Conservation (phyloP, 2,113 vertebrate species). For the Percina caprodes region DNA sequence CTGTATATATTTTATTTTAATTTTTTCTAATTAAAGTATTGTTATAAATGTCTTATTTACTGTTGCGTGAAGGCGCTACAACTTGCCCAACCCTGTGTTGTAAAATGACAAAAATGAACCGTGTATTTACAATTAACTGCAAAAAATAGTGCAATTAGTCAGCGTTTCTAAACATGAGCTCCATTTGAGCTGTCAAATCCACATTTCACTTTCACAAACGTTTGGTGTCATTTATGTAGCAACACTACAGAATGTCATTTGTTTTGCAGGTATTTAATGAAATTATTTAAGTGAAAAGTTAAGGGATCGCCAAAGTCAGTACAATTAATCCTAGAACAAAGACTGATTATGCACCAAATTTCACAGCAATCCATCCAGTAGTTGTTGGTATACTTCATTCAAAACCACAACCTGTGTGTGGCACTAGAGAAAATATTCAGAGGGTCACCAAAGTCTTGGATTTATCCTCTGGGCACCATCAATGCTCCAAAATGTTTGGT, state of each 20-base stretch:
- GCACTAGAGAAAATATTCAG: not conserved
- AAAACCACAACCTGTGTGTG: not conserved
- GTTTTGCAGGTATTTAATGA: not conserved
- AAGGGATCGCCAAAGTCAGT: not conserved
- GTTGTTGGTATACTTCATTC: not conserved
- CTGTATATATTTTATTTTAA: too few species aligned
- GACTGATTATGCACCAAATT: too few species aligned
- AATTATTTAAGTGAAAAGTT: too few species aligned
- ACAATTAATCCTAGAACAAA: not conserved
- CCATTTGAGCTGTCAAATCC: not conserved
- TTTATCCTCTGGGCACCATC: not conserved
- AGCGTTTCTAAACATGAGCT: not conserved
- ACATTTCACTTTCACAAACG: not conserved
- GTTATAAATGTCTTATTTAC: too few species aligned
- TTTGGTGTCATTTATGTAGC: not conserved
- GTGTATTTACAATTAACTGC: too few species aligned
- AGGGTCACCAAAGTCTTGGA: not conserved
- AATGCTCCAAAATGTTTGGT: too few species aligned
- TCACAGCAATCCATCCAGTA: not conserved
- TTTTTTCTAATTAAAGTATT: too few species aligned
- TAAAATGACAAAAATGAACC: too few species aligned
- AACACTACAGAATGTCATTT: not conserved
- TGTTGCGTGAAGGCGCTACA: too few species aligned
- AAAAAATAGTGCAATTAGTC: too few species aligned
- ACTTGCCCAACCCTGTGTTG: too few species aligned